Evolutionary conservation across 2,113 vertebrate species (phyloP).

Genomic region (Miniopterus natalensis): DNA sequence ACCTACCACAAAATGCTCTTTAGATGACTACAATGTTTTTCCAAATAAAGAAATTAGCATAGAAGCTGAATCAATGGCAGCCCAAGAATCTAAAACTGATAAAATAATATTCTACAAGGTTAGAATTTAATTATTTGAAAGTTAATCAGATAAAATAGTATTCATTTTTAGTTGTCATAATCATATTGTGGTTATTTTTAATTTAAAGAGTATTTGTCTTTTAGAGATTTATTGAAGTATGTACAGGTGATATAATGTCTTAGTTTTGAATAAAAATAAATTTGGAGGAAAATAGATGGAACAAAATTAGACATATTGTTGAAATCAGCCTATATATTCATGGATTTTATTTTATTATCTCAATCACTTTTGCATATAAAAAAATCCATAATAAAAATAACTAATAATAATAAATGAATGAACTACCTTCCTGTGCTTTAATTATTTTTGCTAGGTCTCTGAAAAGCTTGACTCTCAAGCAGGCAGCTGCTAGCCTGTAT

Average conservation of each 20-base stretch:
- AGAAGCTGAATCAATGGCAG: not conserved
- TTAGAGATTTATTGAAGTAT: not conserved
- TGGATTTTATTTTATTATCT: not conserved
- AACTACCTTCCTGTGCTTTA: not conserved
- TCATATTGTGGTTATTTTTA: not conserved
- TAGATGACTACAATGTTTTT: not conserved
- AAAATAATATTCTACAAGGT: not conserved
- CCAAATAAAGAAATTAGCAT: not conserved
- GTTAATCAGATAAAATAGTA: not conserved
- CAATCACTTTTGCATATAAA: not conserved
- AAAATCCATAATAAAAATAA: not conserved
- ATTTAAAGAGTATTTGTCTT: slow-evolving; percentile 9
- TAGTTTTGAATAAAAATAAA: not conserved
- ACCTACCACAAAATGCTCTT: not conserved
- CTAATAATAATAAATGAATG: not conserved
- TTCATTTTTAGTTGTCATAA: slow-evolving; percentile 12
- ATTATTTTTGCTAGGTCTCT: not conserved
- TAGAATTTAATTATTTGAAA: slow-evolving; percentile 37
- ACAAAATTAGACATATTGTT: not conserved
- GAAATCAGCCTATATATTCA: not conserved
- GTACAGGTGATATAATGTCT: not conserved
- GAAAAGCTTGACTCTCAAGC: not conserved
- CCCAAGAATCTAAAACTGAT: not conserved
- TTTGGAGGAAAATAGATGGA: not conserved
- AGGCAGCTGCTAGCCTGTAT: not conserved